Evolutionary conservation across 2,113 vertebrate genomes (phyloP).

Genomic region (Bos javanicus): DNA sequence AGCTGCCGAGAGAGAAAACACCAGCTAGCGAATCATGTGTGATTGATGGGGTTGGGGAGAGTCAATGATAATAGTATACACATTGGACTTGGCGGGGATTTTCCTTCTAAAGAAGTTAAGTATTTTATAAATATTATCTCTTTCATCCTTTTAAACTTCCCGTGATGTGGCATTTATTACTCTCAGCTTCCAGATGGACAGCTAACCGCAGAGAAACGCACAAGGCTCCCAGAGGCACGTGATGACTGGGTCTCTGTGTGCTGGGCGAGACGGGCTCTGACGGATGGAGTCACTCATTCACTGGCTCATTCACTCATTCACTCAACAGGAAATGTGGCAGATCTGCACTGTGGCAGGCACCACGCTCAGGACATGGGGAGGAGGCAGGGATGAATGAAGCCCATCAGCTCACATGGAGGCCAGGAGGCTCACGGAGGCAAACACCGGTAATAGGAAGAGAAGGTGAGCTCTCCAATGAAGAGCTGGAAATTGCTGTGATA

Average conservation of each 20-base stretch:
- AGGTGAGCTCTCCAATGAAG: background rate
- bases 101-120: conserved; percentile 61
- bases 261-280: background rate
- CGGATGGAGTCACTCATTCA: background rate
- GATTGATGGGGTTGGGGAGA: conserved; percentile 30
- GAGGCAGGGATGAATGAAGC: background rate
- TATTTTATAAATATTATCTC: conserved; percentile 70
- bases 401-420: background rate
- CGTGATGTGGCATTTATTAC: conserved; percentile 56
- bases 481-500: background rate
- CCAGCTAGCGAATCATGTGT: background rate
- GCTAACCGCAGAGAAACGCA: conserved; percentile 31
- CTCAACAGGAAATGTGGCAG: background rate
- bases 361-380: background rate
- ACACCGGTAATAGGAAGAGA: no score
- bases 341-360: background rate
- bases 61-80: conserved; percentile 41
- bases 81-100: conserved; percentile 41
- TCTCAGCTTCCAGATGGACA: conserved; percentile 65
- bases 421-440: background rate
- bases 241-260: background rate
- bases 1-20: conserved; percentile 14
- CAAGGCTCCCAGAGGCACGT: background rate
- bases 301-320: background rate
- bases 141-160: conserved; percentile 67